Conservation (phyloP, 2,888 invertebrate species). For the Hyppa rectilinea region DNA sequence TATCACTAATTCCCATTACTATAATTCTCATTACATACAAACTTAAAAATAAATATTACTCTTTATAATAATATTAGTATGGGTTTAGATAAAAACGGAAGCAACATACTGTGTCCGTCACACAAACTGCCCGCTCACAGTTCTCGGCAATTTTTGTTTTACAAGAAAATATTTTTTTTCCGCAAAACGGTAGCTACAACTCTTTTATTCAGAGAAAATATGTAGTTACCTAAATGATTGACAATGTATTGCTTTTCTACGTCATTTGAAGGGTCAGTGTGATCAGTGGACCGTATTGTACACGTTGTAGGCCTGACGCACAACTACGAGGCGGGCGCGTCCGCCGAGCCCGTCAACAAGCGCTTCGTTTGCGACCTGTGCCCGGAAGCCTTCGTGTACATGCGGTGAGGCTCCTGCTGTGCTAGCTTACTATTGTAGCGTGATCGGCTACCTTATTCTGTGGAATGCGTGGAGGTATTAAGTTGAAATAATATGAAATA, state of each 20-base stretch:
- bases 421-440: neutral
- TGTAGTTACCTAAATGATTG: neutral
- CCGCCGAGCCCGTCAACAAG: constrained; percentile 70
- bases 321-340: constrained; percentile 66
- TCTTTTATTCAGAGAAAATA: neutral
- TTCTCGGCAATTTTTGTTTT: neutral
- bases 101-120: neutral
- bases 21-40: no score
- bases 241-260: neutral
- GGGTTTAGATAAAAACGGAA: neutral
- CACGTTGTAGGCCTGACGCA: constrained; percentile 79
- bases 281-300: constrained; percentile 1
- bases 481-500: no score
- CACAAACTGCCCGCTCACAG: neutral
- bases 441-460: no score
- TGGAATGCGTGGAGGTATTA: no score
- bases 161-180: neutral
- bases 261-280: no score
- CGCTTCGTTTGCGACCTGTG: constrained; percentile 87
- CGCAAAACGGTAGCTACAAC: neutral
- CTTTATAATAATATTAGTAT: no score
- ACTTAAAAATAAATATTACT: no score
- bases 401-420: constrained; percentile 74
- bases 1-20: no score
- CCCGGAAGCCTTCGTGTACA: constrained; percentile 85